A percentile compares a stretch with the other conserved stretches of the same genome.
Evolutionary conservation across 1,140 invertebrate genomes (phyloP).

Genomic region (Drosophila aff.): DNA sequence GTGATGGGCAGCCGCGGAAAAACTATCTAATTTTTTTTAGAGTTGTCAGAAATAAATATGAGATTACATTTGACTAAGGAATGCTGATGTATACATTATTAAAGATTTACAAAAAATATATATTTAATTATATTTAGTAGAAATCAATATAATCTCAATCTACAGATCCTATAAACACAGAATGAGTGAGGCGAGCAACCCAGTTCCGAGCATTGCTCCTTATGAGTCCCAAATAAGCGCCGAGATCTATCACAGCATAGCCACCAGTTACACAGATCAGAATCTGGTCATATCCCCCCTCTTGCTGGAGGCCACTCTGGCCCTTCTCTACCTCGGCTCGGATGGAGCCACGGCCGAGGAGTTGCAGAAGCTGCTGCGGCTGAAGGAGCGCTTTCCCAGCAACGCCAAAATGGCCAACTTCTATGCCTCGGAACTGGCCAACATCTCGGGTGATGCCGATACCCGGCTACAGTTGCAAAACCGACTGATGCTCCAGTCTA

Average conservation of each 20-base stretch:
- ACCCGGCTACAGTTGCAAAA: conserved; percentile 64
- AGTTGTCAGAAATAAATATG: neutral
- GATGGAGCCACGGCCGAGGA: conserved; percentile 76
- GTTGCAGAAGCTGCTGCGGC: conserved; percentile 55
- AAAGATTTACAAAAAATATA: neutral
- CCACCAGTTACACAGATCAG: conserved; percentile 43
- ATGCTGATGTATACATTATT: neutral
- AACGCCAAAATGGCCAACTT: conserved; percentile 84
- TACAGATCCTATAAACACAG: conserved; percentile 9
- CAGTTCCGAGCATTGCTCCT: conserved; percentile 3
- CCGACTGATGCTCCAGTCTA: conserved; percentile 50
- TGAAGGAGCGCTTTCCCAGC: conserved; percentile 72
- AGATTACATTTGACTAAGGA: neutral
- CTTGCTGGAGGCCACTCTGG: conserved; percentile 65
- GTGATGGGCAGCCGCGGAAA: neutral
- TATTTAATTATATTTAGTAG: neutral
- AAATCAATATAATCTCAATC: neutral
- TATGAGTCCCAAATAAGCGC: conserved; percentile 40
- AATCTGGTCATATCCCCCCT: conserved; percentile 77
- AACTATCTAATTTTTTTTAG: neutral
- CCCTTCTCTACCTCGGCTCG: conserved; percentile 72
- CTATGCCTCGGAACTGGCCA: conserved; percentile 62
- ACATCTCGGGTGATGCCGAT: conserved; percentile 49
- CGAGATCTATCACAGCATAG: conserved; percentile 64
- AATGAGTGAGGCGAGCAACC: conserved; percentile 52